Percentiles rank a stretch among this genome's conserved stretches.
These are phyloP conservation scores for Caranx ignobilis DNA, from an alignment of 2,113 vertebrate genomes.

Conservation along the genomic window DNA sequence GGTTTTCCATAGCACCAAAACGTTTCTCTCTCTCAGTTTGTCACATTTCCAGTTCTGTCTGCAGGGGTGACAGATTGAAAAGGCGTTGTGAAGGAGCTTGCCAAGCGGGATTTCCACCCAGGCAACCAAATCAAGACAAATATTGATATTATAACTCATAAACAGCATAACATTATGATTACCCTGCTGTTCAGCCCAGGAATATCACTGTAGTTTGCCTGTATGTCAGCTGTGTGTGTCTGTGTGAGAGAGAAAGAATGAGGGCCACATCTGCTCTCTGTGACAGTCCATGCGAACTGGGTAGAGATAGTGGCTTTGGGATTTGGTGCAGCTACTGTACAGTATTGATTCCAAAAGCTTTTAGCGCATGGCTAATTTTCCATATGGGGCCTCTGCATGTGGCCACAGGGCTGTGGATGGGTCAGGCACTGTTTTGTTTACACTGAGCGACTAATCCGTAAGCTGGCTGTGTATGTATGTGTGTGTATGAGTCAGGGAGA, in stretches of 20 bases:
- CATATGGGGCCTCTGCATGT: constrained; percentile 68
- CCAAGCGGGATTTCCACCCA: constrained; percentile 37
- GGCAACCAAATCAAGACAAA: constrained; percentile 43
- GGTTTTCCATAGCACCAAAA: constrained; percentile 36
- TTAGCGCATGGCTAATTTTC: constrained; percentile 75
- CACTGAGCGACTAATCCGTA: constrained; percentile 57
- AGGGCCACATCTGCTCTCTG: constrained; percentile 40
- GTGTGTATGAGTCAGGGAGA: background rate
- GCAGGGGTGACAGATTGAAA: constrained; percentile 38
- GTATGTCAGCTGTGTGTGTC: constrained; percentile 27
- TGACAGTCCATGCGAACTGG: constrained; percentile 49
- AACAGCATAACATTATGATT: constrained; percentile 31
- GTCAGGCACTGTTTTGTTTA: constrained; percentile 66
- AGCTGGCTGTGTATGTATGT: constrained; percentile 30
- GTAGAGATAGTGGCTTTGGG: constrained; percentile 53
- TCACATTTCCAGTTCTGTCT: constrained; percentile 29
- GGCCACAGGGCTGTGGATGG: constrained; percentile 41
- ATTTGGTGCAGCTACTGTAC: constrained; percentile 69
- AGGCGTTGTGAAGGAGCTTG: constrained; percentile 24
- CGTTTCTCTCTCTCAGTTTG: constrained; percentile 23
- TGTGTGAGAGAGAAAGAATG: background rate
- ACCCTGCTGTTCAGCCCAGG: constrained; percentile 9
- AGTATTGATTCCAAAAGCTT: constrained; percentile 78
- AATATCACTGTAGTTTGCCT: constrained; percentile 7
- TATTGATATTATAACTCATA: constrained; percentile 46